These are phyloP conservation scores for Micromesistius poutassou DNA, from an alignment of 2,797 vertebrate genomes.

Conservation along the genomic window DNA sequence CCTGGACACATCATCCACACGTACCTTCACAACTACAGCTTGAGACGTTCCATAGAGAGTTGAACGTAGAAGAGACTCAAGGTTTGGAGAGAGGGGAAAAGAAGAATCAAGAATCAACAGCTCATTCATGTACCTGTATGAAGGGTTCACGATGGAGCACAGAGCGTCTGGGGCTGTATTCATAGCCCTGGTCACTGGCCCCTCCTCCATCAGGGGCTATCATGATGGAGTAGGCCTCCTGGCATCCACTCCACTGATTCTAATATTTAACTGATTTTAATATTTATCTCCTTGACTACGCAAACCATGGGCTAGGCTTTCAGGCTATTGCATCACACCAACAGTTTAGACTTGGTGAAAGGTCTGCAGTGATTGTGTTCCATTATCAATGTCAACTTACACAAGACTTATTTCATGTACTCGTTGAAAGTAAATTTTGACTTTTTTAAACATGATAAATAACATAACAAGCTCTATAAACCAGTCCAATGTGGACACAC, in stretches of 20 bases:
- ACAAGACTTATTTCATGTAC: too few relatives aligned
- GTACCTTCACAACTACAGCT: not conserved
- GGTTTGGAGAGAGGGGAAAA: too few relatives aligned
- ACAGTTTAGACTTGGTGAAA: too few relatives aligned
- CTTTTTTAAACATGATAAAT: too few relatives aligned
- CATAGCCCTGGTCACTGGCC: constrained; percentile 27
- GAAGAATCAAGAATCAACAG: not conserved
- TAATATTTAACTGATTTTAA: constrained; percentile 41
- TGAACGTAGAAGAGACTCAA: not conserved
- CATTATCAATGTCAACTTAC: too few relatives aligned
- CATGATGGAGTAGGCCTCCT: constrained; percentile 28
- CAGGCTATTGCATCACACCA: too few relatives aligned
- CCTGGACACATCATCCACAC: constrained; percentile 27
- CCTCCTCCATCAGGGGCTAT: constrained; percentile 10
- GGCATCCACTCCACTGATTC: constrained; percentile 48
- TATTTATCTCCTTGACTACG: constrained; percentile 16
- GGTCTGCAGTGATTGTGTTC: too few relatives aligned
- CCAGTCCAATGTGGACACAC: too few relatives aligned
- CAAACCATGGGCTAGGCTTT: too few relatives aligned
- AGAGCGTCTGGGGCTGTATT: constrained; percentile 23
- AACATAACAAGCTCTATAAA: too few relatives aligned
- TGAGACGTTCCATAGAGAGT: not conserved
- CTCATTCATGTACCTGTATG: constrained; percentile 37
- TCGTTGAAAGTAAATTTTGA: too few relatives aligned
- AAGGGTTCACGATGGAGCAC: not conserved